Evolutionary conservation across 2,888 invertebrate genomes (phyloP), one percentile per base, ranked within the genome.

Genomic region (Rhagonycha fulva): DNA sequence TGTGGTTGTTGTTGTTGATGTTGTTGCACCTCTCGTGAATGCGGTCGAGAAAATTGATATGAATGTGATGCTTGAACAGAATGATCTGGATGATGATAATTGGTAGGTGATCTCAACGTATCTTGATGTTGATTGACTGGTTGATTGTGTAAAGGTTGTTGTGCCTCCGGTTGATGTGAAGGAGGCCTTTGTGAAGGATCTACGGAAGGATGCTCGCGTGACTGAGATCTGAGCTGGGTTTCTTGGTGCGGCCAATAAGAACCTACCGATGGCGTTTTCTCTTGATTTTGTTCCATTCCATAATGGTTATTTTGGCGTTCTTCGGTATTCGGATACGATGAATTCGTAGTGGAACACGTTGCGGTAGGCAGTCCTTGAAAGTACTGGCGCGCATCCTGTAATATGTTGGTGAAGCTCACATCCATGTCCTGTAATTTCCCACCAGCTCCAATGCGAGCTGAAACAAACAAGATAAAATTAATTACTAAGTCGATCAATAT

Each of bases 381-480:
- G 89, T 93, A 94, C 90, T 94, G 94, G 87, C 94, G 93, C 87
- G 93, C 93, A 89, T 94, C 94, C 92, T 94, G 94, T 91, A 94
- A 90, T 89, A 94, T 93, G 92, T 94, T 94, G 89, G 92, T 93
- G 89, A 90, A 91, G 89, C 91, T 91, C 88, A 92, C 92, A 91
- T 94, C 94, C 94, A 94, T 94, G 90, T 91, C 92, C 90, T 89
- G 87, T 87, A 87, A 87, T 85, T 82, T 74, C 68, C 63, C 75
- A 77, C 72, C 77, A 70, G 77, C 77, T 75, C 75, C 68, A 77
- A 70, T 47, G 12, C 68, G 78, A 74, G 73, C 78, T 78, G 73
- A 30, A 78, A 78, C 71, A 75, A 75, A 70, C 70, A 68, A 75
- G 19, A 19, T 19, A 19, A 47, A 47, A 10, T n/a, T 9, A 10